Percentiles rank a stretch among this genome's conserved stretches.
These are phyloP conservation scores for Caenorhabditis wallacei DNA, from an alignment of 2,888 invertebrate species.

Conservation along the genomic window DNA sequence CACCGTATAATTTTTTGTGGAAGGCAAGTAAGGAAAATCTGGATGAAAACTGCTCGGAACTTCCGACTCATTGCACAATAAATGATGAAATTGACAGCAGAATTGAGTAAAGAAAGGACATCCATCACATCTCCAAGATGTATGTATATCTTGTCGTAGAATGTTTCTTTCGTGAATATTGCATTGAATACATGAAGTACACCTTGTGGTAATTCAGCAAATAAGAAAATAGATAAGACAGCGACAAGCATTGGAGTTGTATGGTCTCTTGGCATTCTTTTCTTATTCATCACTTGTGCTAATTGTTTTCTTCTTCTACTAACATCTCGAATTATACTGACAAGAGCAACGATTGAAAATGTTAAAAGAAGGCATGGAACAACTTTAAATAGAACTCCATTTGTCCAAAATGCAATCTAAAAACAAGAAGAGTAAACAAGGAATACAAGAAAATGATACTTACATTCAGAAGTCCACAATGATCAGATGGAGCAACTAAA, in stretches of 20 bases:
- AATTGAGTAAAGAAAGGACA: conserved; percentile 81
- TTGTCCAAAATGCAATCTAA: conserved; percentile 82
- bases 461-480: conserved; percentile 72
- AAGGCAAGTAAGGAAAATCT: conserved; percentile 76
- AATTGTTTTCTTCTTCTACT: conserved; percentile 77
- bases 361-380: conserved; percentile 82
- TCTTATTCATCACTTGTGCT: conserved; percentile 82
- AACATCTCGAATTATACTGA: conserved; percentile 82
- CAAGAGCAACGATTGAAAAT: conserved; percentile 80
- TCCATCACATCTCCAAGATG: conserved; percentile 82
- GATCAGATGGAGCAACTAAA: conserved; percentile 68
- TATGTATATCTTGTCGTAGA: conserved; percentile 77
- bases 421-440: conserved; percentile 20
- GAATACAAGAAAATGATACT: neutral
- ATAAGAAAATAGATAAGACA: conserved; percentile 80
- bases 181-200: conserved; percentile 81
- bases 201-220: conserved; percentile 82
- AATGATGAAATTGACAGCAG: conserved; percentile 82
- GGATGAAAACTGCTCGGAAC: conserved; percentile 81
- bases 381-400: conserved; percentile 82
- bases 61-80: conserved; percentile 83
- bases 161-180: conserved; percentile 80
- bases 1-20: conserved; percentile 69
- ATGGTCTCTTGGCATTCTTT: conserved; percentile 81
- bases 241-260: conserved; percentile 83